phyloP scores from a whole-genome alignment of 2,113 vertebrate genomes.

The Phyllopteryx taeniolatus region DNA sequence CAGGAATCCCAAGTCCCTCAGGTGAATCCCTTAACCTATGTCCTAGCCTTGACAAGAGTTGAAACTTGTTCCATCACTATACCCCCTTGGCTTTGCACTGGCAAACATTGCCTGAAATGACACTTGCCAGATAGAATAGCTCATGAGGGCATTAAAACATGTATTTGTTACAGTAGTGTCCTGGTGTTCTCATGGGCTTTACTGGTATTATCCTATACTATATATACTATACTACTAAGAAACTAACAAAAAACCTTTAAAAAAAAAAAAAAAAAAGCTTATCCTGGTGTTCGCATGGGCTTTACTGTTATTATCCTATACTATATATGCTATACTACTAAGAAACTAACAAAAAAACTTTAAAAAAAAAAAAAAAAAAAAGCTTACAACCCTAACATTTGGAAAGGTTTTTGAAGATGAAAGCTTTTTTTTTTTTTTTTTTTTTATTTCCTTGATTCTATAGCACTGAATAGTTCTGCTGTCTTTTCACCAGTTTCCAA shows the following conservation, averaged over 20 bases:
- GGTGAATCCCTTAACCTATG: slow-evolving; percentile 58
- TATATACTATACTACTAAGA: neutral
- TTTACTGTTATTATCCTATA: slow-evolving; percentile 10
- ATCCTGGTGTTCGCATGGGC: neutral
- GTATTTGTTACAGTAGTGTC: neutral
- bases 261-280: neutral
- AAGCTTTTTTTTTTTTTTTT: slow-evolving; percentile 2
- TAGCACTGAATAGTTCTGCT: slow-evolving; percentile 6
- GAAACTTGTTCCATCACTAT: slow-evolving; percentile 56
- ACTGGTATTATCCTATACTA: slow-evolving; percentile 12
- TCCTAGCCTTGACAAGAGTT: slow-evolving; percentile 57
- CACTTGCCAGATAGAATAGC: slow-evolving; percentile 46
- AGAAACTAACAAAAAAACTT: no score
- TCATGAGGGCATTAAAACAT: slow-evolving; percentile 20
- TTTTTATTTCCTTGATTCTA: neutral
- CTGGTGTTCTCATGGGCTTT: neutral
- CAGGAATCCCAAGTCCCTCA: slow-evolving; percentile 31
- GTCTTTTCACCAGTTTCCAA: slow-evolving; percentile 11
- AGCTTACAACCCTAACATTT: slow-evolving; percentile 11
- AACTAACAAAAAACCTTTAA: no score
- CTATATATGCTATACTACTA: neutral
- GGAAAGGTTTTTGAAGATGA: neutral
- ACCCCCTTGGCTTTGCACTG: slow-evolving; percentile 43
- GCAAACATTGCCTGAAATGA: slow-evolving; percentile 55
- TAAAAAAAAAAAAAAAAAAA: neutral